Evolutionary conservation across 2,113 vertebrate genomes (phyloP).

Genomic region (Dasyprocta punctata): DNA sequence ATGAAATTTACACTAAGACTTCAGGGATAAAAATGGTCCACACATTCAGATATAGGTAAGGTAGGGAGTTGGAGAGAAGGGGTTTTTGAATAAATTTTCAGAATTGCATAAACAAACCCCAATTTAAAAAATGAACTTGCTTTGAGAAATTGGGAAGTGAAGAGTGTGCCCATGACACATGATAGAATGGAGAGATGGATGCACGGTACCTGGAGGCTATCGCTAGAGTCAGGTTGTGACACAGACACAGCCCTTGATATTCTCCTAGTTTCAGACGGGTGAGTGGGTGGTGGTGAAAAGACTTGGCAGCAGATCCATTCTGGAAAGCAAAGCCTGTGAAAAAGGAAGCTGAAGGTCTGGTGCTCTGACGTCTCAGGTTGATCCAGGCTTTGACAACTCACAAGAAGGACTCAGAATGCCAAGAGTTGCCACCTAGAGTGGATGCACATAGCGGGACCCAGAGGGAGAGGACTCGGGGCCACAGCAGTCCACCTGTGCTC

Average conservation of each 20-base stretch:
- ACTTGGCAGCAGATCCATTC: neutral
- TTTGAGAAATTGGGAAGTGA: neutral
- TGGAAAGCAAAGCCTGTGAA: neutral
- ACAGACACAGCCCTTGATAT: fast-evolving
- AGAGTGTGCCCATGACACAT: fast-evolving
- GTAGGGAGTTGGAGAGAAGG: neutral
- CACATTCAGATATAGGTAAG: neutral
- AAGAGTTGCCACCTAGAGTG: neutral
- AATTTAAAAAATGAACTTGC: neutral
- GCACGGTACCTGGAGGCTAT: neutral
- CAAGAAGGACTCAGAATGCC: neutral
- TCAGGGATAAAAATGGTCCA: neutral
- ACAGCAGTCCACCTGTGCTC: fast-evolving
- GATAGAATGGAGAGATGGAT: neutral
- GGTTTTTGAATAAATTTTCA: neutral
- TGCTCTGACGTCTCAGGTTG: too few species aligned
- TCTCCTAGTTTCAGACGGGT: neutral
- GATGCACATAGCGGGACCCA: neutral
- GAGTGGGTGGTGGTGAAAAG: neutral
- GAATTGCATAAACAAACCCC: neutral
- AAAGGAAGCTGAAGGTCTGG: neutral
- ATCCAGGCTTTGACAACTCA: neutral
- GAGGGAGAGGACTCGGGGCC: neutral
- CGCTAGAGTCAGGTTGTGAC: neutral
- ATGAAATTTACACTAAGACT: neutral